phyloP scores from a whole-genome alignment of 2,113 vertebrate genomes.

The Hoplias malabaricus region DNA sequence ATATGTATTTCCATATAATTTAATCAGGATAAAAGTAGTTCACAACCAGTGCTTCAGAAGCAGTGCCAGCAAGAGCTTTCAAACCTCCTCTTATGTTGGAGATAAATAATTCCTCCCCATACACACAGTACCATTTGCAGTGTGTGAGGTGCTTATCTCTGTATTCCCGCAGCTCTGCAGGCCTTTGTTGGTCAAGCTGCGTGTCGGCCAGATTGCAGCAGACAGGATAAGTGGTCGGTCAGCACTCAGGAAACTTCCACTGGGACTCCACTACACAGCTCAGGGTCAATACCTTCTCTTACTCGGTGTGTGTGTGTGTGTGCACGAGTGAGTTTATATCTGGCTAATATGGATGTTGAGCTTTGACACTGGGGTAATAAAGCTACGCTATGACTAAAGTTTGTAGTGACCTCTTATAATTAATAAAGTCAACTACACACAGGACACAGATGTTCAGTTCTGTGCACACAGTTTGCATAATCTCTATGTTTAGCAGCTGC shows the following conservation, averaged over 20 bases:
- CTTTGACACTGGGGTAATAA: background rate
- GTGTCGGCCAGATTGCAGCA: constrained; percentile 19
- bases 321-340: background rate
- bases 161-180: constrained; percentile 25
- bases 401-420: too few relatives aligned
- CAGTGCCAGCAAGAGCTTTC: background rate
- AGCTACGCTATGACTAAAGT: too few relatives aligned
- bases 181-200: constrained; percentile 22
- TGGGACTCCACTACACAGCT: constrained; percentile 16
- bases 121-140: background rate
- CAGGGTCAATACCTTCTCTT: constrained; percentile 25
- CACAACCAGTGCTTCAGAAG: background rate
- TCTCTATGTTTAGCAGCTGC: too few relatives aligned
- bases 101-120: background rate
- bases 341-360: background rate
- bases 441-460: too few relatives aligned
- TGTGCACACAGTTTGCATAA: too few relatives aligned
- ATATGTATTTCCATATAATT: background rate
- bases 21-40: background rate
- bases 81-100: constrained; percentile 6
- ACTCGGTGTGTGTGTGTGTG: background rate
- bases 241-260: constrained; percentile 29
- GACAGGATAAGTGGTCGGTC: constrained; percentile 48
- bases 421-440: too few relatives aligned
- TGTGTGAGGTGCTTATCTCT: constrained; percentile 26